Conservation (phyloP, 2,113 vertebrate species). For the Albula glossodonta region DNA sequence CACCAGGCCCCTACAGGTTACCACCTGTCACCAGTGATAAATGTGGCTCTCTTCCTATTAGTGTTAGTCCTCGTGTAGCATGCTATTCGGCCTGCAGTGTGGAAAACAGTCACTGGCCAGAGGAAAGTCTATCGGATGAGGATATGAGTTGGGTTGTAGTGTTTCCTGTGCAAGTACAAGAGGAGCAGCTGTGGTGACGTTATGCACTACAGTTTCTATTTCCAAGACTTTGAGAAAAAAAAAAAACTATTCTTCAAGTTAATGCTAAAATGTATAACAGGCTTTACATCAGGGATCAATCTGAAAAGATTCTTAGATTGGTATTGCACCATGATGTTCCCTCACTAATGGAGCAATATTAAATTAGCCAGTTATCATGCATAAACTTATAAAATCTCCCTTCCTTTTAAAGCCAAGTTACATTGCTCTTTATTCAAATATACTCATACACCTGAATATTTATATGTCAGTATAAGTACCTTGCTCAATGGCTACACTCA, state of each 20-base stretch:
- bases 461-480: not conserved
- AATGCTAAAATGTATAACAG: too few species aligned
- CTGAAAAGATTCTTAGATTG: too few species aligned
- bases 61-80: not conserved
- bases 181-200: too few species aligned
- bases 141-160: not conserved
- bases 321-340: too few species aligned
- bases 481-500: not conserved
- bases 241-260: too few species aligned
- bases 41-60: not conserved
- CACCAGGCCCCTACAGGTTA: not conserved
- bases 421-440: not conserved
- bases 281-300: too few species aligned
- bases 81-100: not conserved
- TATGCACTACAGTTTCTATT: too few species aligned
- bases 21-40: not conserved
- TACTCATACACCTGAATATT: not conserved
- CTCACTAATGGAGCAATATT: too few species aligned
- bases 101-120: not conserved
- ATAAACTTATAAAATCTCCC: too few species aligned
- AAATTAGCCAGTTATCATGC: too few species aligned
- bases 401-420: too few species aligned
- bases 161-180: not conserved
- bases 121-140: not conserved
- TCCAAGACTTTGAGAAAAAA: too few species aligned